phyloP scores from a whole-genome alignment of 2,888 invertebrate species.

The Lutraria lutraria region DNA sequence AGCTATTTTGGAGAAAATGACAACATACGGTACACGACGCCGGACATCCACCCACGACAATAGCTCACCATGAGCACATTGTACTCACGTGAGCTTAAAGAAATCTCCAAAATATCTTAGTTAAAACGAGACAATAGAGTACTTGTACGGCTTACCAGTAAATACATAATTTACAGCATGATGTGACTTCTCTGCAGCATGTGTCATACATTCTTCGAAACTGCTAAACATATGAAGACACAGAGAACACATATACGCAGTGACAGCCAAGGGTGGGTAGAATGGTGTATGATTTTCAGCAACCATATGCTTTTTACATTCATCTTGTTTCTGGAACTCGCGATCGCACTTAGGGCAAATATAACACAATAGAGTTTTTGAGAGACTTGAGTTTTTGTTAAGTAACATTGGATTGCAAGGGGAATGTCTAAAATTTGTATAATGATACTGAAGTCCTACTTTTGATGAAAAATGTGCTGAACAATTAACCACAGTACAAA shows the following conservation, averaged over 20 bases:
- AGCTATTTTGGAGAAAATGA: too few species aligned
- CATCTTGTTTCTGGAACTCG: slow-evolving; percentile 53
- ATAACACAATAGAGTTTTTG: slow-evolving; percentile 52
- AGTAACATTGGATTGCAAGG: slow-evolving; percentile 73
- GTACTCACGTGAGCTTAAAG: too few species aligned
- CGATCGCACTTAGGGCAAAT: slow-evolving; percentile 75
- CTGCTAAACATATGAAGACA: slow-evolving; percentile 58
- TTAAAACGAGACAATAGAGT: too few species aligned
- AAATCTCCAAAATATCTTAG: too few species aligned
- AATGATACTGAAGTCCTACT: slow-evolving; percentile 60
- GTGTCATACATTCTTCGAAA: slow-evolving; percentile 49
- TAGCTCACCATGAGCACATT: too few species aligned
- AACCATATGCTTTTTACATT: slow-evolving; percentile 56
- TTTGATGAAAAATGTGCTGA: slow-evolving; percentile 66
- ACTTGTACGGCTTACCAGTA: slow-evolving; percentile 39
- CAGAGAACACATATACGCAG: slow-evolving; percentile 65
- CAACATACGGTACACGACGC: too few species aligned
- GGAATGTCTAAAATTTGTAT: slow-evolving; percentile 67
- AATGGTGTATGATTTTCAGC: slow-evolving; percentile 42
- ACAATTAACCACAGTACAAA: slow-evolving; percentile 72
- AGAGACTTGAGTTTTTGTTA: slow-evolving; percentile 59
- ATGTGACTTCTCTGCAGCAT: slow-evolving; percentile 51
- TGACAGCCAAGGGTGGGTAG: slow-evolving; percentile 54
- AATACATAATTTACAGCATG: slow-evolving; percentile 57
- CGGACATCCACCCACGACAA: too few species aligned